Conservation (phyloP, 2,888 invertebrate genomes). For the Leptopilina syphax region DNA sequence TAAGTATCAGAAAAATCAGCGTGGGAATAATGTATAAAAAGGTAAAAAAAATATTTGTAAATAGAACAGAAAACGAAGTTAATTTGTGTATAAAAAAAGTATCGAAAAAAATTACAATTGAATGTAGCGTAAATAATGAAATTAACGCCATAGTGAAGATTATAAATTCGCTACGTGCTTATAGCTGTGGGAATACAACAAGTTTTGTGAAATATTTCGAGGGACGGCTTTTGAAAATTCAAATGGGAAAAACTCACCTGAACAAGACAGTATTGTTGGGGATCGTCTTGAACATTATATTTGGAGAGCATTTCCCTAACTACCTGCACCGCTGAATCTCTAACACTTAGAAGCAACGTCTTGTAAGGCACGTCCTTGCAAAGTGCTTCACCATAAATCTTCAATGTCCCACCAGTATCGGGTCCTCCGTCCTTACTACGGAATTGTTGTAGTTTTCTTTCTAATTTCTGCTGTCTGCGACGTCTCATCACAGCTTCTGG, state of each 20-base stretch:
- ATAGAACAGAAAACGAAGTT: no score
- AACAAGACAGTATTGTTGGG: conserved; percentile 94
- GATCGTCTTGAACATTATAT: conserved; percentile 95
- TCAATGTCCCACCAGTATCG: conserved; percentile 93
- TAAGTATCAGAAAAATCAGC: no score
- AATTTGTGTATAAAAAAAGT: neutral
- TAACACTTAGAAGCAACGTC: conserved; percentile 94
- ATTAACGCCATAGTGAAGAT: neutral
- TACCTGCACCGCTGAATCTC: conserved; percentile 94
- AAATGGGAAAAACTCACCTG: conserved; percentile 82
- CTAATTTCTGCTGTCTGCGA: conserved; percentile 96
- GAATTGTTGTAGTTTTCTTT: conserved; percentile 97
- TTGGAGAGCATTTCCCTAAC: conserved; percentile 98
- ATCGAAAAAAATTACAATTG: neutral
- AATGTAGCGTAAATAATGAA: neutral
- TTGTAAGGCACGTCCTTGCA: conserved; percentile 99
- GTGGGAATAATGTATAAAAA: no score
- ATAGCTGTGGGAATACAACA: neutral
- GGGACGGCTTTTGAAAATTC: neutral
- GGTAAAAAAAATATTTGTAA: no score
- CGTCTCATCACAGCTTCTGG: conserved; percentile 99
- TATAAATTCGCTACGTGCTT: conserved; percentile 23
- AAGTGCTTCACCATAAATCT: conserved; percentile 97
- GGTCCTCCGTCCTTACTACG: conserved; percentile 96
- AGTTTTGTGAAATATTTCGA: neutral